Base-by-base conservation (phyloP, 1,140 invertebrate genomes). In the Triops longicaudatus region DNA sequence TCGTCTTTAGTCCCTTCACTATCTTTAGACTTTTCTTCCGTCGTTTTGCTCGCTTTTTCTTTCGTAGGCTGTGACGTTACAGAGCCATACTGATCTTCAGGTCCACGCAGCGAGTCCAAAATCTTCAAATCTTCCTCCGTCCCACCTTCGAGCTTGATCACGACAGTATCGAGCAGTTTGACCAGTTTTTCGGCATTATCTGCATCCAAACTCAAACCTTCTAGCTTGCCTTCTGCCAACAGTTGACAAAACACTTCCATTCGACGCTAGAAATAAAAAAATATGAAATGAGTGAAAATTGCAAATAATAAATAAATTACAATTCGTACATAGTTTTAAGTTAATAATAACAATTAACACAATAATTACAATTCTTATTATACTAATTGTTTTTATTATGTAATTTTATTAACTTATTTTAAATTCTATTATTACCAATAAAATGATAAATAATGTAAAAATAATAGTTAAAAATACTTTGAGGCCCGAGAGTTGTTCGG, bases 141-240 rank as follows among this genome's bases (percentile, higher is more conserved):
- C 4, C 98, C 98, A 72, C 96, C 97, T 87, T 99, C 98, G 17
- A 99, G 86, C 83, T 96, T 94, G 78, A 99, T 97, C 1, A 99
- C 97, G 50, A 96, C 96, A 79, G 95, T 93, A 85, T 99, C 98
- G 43, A 99, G 86, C 5, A 99, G 86, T 81, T 92, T 91, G 12
- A 98, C 88, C 31, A 99, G 85, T 42, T 90, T 87, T 75, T 97
- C 95, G 0, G 92, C 89, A 83, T 97, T 92, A 74, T 94, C 91
- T 12, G 92, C 90, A 84, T 99, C 98, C 0, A 99, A 88, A 6
- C 89, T 88, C 1, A 96, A 89, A 78, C 88, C 89, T 44, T 93
- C 91, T 73, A 98, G 87, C 77, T 90, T 88, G 1, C 88, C 90
- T 63, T 86, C 87, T 2, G 93, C 89, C 75, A 94, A 83, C 76